Base-by-base conservation (phyloP, 2,888 invertebrate genomes). In the Rambutsinella grinnellia region DNA sequence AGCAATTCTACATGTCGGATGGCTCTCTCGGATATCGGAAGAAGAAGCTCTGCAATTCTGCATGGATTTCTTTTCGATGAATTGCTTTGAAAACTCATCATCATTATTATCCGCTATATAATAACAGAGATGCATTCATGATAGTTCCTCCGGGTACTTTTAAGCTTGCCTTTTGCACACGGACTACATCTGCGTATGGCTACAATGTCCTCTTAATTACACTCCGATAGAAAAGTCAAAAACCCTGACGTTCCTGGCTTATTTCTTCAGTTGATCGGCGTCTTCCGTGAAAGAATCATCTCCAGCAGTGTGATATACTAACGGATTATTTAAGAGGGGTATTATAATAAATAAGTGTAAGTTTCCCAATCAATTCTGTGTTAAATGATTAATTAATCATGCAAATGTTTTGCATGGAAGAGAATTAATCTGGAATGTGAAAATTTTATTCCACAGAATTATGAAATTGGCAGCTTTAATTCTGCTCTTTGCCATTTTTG, bases 381-480 rank as follows among this genome's bases (percentile, higher is more conserved):
- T 8, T 8, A 36, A 36, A 8, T 36, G 36, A 36, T 36, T 36
- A 13, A 36, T 13, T 36, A 36, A 36, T 36, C 13, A n/a, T 36
- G 36, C 36, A 8, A 36, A n/a, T n/a, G n/a, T n/a, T n/a, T n/a
- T n/a, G n/a, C n/a, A n/a, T n/a, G n/a, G n/a, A 36, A 36, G 13
- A 36, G 5, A 36, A 36, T 36, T 8, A 36, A 36, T 36, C 13
- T 5, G 36, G 36, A 17, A 47, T 49, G 46, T 71, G 44, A 21
- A 26, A 21, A 10, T 57, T 28, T 13, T 28, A 58, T 63, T n/a
- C n/a, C n/a, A 17, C 46, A 69, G 60, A 46, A 72, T 46, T 46
- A 80, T 80, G 80, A 80, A 78, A 57, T 66, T 78, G 24, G 58
- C 69, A 56, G 67, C 66, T 8, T 26, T 80, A 24, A 23, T 80